Base-by-base conservation (phyloP, 2,888 invertebrate genomes). In the Elmis aenea region DNA sequence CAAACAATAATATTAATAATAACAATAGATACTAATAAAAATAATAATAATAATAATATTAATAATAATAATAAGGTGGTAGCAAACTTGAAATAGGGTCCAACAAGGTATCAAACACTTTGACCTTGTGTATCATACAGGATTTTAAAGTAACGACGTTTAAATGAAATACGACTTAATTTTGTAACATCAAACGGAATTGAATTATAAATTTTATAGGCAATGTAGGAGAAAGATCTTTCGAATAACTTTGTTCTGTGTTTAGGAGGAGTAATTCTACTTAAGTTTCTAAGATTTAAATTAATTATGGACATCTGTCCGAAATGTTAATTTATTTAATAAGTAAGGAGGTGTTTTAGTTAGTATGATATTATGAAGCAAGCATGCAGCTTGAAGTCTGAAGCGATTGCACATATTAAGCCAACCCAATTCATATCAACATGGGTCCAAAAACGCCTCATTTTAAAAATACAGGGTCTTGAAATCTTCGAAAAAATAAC, bases 381-480 rank as follows among this genome's bases (percentile, higher is more conserved):
- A 23, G 16, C 12, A 22, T n/a, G 13, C 12, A 3, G 13, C n/a
- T 10, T 23, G 13, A 3, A 31, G 6, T 3, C 14, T 21, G 13
- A 22, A n/a, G 6, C 32, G 10, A n/a, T 32, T 32, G 4, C 6
- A 5, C 32, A 32, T 32, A 24, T 32, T 32, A 1, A 32, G 16
- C 32, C 32, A 24, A 16, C 13, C 2, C 4, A 10, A 3, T 12
- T 20, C 21, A 3, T 18, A n/a, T n/a, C n/a, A n/a, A n/a, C n/a
- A n/a, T n/a, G n/a, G n/a, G n/a, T n/a, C n/a, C n/a, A n/a, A n/a
- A n/a, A n/a, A n/a, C n/a, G n/a, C n/a, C n/a, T n/a, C n/a, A n/a
- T n/a, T n/a, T n/a, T n/a, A n/a, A n/a, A n/a, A n/a, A n/a, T n/a
- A n/a, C n/a, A n/a, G n/a, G n/a, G n/a, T n/a, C n/a, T n/a, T n/a